Conservation (phyloP, 2,888 invertebrate species). For the Boloria euphrosyne region DNA sequence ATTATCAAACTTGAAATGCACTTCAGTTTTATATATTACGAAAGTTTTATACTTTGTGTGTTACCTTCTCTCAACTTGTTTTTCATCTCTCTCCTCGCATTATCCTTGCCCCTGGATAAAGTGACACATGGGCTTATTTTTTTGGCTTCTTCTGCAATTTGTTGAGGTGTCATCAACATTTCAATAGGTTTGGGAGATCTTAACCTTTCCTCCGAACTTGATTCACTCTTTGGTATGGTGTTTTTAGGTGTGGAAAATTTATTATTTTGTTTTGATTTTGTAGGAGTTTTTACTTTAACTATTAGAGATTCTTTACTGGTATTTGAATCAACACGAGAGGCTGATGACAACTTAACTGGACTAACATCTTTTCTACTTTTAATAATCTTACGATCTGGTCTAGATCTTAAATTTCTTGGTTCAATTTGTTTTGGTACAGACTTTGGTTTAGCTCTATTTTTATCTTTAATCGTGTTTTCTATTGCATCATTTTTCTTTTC, state of each 20-base stretch:
- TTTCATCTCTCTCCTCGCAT: constrained; percentile 81
- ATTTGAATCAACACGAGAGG: background rate
- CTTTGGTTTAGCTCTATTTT: constrained; percentile 12
- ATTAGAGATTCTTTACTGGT: background rate
- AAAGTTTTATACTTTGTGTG: background rate
- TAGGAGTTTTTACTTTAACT: constrained; percentile 39
- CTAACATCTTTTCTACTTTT: constrained; percentile 1
- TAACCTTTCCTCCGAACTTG: constrained; percentile 63
- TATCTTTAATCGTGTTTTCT: background rate
- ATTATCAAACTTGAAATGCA: background rate
- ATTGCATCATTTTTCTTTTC: background rate
- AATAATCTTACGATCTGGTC: constrained; percentile 8
- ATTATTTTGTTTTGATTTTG: constrained; percentile 38
- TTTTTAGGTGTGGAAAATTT: constrained; percentile 52
- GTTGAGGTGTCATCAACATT: constrained; percentile 55
- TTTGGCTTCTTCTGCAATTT: constrained; percentile 51
- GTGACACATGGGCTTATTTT: constrained; percentile 80
- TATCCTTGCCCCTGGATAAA: constrained; percentile 82
- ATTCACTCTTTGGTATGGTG: constrained; percentile 64
- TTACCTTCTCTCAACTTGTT: constrained; percentile 69
- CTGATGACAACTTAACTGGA: background rate
- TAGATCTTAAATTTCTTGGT: constrained; percentile 21
- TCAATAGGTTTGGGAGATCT: constrained; percentile 58
- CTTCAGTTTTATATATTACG: background rate
- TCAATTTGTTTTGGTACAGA: background rate